Conservation (phyloP, 2,888 invertebrate species). For the Acrobeloides nanus region DNA sequence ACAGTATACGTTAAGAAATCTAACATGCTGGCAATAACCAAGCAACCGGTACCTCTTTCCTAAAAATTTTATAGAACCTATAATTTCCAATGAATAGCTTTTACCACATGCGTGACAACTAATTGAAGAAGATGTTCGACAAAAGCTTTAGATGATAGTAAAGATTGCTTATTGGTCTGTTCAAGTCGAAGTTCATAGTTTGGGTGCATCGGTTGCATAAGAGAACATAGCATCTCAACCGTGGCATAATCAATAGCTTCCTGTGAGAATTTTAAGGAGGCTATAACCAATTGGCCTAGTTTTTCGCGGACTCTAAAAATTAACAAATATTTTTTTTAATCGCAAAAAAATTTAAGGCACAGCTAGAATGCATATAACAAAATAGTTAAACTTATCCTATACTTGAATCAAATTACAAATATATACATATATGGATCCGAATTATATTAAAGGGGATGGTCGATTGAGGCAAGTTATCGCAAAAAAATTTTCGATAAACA, state of each 20-base stretch:
- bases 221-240: slow-evolving; percentile 90
- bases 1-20: slow-evolving; percentile 94
- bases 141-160: slow-evolving; percentile 82
- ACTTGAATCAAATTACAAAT: slow-evolving; percentile 5
- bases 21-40: slow-evolving; percentile 92
- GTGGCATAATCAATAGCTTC: slow-evolving; percentile 89
- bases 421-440: too few relatives aligned
- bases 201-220: slow-evolving; percentile 91
- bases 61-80: too few relatives aligned
- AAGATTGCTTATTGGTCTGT: slow-evolving; percentile 78
- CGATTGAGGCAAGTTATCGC: too few relatives aligned
- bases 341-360: background rate
- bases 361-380: background rate
- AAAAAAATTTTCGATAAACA: too few relatives aligned
- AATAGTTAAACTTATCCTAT: background rate
- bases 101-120: slow-evolving; percentile 87
- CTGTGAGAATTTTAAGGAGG: slow-evolving; percentile 76
- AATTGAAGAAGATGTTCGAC: slow-evolving; percentile 84
- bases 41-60: slow-evolving; percentile 84
- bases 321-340: slow-evolving; percentile 2
- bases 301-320: slow-evolving; percentile 77
- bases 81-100: slow-evolving; percentile 54
- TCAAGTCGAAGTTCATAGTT: slow-evolving; percentile 94
- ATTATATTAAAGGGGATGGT: too few relatives aligned
- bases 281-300: slow-evolving; percentile 82